A percentile compares a stretch with the other conserved stretches of the same genome.
phyloP scores from a whole-genome alignment of 1,140 invertebrate genomes.

The Lordiphosa stackelbergi region DNA sequence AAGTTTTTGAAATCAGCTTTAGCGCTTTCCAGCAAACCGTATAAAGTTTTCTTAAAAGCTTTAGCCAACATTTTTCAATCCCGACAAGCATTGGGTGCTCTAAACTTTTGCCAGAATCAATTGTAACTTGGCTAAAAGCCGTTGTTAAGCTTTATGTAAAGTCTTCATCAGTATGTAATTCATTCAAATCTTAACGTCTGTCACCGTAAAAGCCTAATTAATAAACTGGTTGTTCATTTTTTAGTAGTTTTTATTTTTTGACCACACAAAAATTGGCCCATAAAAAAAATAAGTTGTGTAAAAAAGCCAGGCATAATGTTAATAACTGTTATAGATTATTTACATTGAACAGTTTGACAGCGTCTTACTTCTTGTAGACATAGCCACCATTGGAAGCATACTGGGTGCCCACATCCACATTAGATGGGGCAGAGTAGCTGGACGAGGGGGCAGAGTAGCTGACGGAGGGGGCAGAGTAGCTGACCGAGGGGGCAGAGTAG shows the following conservation, averaged over 20 bases:
- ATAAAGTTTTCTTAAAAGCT: too few relatives aligned
- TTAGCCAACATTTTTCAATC: too few relatives aligned
- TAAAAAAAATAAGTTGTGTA: conserved; percentile 1
- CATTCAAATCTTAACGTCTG: neutral
- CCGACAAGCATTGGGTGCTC: too few relatives aligned
- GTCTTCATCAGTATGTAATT: too few relatives aligned
- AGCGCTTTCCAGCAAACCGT: too few relatives aligned
- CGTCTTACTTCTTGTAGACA: conserved; percentile 68
- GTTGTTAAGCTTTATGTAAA: too few relatives aligned
- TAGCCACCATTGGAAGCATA: conserved; percentile 73
- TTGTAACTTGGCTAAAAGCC: too few relatives aligned
- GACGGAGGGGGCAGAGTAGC: conserved; percentile 21
- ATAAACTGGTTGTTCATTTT: neutral
- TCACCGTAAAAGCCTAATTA: neutral
- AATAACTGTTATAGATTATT: conserved; percentile 17
- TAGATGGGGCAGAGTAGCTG: conserved; percentile 31
- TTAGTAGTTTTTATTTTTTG: conserved; percentile 7
- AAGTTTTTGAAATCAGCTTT: too few relatives aligned
- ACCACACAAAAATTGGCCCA: conserved; percentile 18
- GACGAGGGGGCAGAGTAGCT: conserved; percentile 43
- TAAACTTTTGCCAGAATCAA: too few relatives aligned
- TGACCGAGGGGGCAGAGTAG: conserved; percentile 46
- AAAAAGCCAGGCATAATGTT: conserved; percentile 14
- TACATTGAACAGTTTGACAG: conserved; percentile 46
- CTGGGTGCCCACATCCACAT: conserved; percentile 64